A percentile compares a stretch with the other conserved stretches of the same genome.
These are phyloP conservation scores for Ecliptopera silaceata DNA, from an alignment of 2,888 invertebrate species.

Conservation along the genomic window DNA sequence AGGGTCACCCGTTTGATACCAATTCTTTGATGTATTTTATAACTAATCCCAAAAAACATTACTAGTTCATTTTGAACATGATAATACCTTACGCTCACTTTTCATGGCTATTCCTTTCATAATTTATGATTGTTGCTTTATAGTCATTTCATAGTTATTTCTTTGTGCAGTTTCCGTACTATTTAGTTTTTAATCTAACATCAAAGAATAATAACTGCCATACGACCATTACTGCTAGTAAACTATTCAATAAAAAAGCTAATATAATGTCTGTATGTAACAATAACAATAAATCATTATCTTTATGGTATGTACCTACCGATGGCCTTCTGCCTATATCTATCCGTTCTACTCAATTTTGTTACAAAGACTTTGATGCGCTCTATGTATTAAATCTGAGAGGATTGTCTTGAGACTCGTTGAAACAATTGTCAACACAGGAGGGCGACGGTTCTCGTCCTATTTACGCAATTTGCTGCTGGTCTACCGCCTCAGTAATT, in stretches of 20 bases:
- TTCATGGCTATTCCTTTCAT: conserved; percentile 11
- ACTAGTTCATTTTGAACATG: conserved; percentile 23
- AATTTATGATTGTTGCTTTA: conserved; percentile 5
- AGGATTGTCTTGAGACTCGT: conserved; percentile 33
- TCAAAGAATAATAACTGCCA: conserved; percentile 3
- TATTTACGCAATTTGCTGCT: conserved; percentile 59
- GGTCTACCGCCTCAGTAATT: conserved; percentile 54
- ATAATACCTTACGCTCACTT: conserved; percentile 4
- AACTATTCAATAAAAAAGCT: conserved; percentile 20
- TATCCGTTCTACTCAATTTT: conserved; percentile 25
- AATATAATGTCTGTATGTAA: conserved; percentile 10
- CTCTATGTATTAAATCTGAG: conserved; percentile 48
- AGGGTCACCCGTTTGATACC: conserved; percentile 67
- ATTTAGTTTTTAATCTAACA: conserved; percentile 8
- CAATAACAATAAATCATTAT: conserved; percentile 30
- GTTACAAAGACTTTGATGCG: conserved; percentile 43
- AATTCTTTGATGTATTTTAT: conserved; percentile 72
- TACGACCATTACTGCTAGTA: conserved; percentile 5
- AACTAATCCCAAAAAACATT: conserved; percentile 41
- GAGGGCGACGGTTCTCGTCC: conserved; percentile 50
- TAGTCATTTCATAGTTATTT: conserved; percentile 8
- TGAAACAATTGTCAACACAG: conserved; percentile 43
- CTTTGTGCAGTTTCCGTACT: conserved; percentile 18
- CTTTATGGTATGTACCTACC: conserved; percentile 29
- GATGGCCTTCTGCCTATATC: conserved; percentile 35